Evolutionary conservation across 2,888 invertebrate genomes (phyloP).

Genomic region (Herminia tarsipennalis): DNA sequence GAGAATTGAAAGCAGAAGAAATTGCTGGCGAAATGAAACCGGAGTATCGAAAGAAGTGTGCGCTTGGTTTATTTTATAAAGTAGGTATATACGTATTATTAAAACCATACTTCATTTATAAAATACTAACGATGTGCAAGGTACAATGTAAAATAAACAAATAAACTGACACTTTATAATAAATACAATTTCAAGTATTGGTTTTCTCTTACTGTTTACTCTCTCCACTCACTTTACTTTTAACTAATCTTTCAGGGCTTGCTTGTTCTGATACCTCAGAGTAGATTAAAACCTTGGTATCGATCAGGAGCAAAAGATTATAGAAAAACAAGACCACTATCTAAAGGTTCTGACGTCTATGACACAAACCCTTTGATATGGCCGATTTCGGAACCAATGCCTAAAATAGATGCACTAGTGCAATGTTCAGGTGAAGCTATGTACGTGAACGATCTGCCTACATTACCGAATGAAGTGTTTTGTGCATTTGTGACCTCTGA

Average conservation of each 20-base stretch:
- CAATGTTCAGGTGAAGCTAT: slow-evolving; percentile 89
- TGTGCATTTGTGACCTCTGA: slow-evolving; percentile 87
- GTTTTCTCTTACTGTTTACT: no score
- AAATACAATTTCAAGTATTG: no score
- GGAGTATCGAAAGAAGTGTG: slow-evolving; percentile 85
- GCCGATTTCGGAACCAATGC: slow-evolving; percentile 88
- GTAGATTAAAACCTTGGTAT: slow-evolving; percentile 70
- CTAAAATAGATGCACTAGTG: slow-evolving; percentile 86
- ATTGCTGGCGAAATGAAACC: slow-evolving; percentile 85
- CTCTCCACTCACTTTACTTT: background rate
- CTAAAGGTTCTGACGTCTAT: slow-evolving; percentile 86
- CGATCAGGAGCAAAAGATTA: slow-evolving; percentile 79
- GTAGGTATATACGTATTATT: slow-evolving; percentile 54
- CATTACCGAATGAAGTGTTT: slow-evolving; percentile 86
- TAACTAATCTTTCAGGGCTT: slow-evolving; percentile 81
- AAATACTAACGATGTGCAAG: no score
- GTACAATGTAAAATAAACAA: no score
- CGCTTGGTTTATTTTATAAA: slow-evolving; percentile 88
- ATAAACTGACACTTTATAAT: no score
- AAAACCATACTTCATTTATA: no score
- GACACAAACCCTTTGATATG: slow-evolving; percentile 87
- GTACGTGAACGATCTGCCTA: slow-evolving; percentile 87
- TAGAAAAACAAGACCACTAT: slow-evolving; percentile 84
- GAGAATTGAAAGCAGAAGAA: slow-evolving; percentile 77
- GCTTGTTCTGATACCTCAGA: slow-evolving; percentile 77